Evolutionary conservation across 2,113 vertebrate genomes (phyloP).

Genomic region (Ornithorhynchus anatinus): DNA sequence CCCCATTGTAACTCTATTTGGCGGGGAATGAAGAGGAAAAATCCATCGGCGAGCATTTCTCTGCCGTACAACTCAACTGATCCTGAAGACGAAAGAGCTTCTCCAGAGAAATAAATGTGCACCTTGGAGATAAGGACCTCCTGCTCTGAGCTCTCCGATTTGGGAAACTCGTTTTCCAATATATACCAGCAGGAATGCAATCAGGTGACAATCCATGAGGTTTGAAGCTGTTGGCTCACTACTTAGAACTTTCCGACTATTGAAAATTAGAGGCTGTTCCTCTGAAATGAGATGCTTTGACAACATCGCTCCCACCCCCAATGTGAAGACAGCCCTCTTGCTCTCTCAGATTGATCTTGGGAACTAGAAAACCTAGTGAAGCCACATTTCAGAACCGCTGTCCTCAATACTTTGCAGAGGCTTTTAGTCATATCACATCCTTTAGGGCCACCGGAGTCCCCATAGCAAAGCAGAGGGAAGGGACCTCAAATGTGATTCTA

Average conservation of each 20-base stretch:
- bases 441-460: too few species aligned
- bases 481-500: too few species aligned
- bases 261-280: conserved; percentile 44
- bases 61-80: not conserved
- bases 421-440: too few species aligned
- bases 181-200: conserved; percentile 6
- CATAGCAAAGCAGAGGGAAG: too few species aligned
- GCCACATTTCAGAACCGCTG: too few species aligned
- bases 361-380: too few species aligned
- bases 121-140: not conserved
- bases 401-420: too few species aligned
- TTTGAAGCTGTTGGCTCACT: conserved; percentile 38
- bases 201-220: not conserved
- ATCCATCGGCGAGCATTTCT: not conserved
- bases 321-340: conserved; percentile 54
- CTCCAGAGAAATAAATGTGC: not conserved
- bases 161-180: not conserved
- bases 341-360: conserved; percentile 49
- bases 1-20: fast-evolving
- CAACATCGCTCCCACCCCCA: conserved; percentile 35
- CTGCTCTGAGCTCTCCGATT: conserved; percentile 20
- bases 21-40: fast-evolving
- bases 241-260: conserved; percentile 39
- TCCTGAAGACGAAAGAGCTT: conserved; percentile 9
- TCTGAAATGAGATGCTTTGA: conserved; percentile 54